Evolutionary conservation across 2,113 vertebrate species (phyloP).

Genomic region (Chionodraco myersi): DNA sequence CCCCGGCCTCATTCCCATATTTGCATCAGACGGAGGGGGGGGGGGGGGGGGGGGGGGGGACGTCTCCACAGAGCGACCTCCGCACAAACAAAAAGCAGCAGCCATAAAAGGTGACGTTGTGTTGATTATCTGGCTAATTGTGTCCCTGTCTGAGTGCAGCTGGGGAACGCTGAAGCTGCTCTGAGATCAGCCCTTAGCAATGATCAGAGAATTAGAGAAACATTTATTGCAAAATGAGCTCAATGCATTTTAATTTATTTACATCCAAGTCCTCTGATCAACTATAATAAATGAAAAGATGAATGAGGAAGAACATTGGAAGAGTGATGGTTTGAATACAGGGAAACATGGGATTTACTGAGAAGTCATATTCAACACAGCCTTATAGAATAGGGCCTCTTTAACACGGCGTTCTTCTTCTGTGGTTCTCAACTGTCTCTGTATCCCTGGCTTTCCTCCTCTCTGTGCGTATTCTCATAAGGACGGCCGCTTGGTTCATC

Average conservation of each 20-base stretch:
- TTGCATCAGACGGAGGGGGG: constrained; percentile 53
- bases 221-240: not conserved
- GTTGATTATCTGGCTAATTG: constrained; percentile 68
- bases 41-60: constrained; percentile 2
- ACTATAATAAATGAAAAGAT: not conserved
- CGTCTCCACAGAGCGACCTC: not conserved
- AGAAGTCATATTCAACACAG: too few relatives aligned
- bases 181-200: not conserved
- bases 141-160: constrained; percentile 49
- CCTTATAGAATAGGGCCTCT: too few relatives aligned
- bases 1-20: constrained; percentile 81
- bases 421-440: too few relatives aligned
- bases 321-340: not conserved
- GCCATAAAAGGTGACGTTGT: constrained; percentile 25
- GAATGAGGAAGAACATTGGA: not conserved
- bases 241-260: too few relatives aligned
- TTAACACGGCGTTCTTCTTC: too few relatives aligned
- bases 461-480: too few relatives aligned
- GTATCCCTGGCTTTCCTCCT: too few relatives aligned
- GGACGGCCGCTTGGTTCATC: too few relatives aligned
- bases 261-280: not conserved
- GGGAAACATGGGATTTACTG: not conserved
- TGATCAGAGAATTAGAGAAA: not conserved
- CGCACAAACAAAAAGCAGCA: constrained; percentile 30
- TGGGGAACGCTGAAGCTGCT: not conserved